These are phyloP conservation scores for Drosophila multiciliata DNA, from an alignment of 2,888 invertebrate species.

Conservation along the genomic window DNA sequence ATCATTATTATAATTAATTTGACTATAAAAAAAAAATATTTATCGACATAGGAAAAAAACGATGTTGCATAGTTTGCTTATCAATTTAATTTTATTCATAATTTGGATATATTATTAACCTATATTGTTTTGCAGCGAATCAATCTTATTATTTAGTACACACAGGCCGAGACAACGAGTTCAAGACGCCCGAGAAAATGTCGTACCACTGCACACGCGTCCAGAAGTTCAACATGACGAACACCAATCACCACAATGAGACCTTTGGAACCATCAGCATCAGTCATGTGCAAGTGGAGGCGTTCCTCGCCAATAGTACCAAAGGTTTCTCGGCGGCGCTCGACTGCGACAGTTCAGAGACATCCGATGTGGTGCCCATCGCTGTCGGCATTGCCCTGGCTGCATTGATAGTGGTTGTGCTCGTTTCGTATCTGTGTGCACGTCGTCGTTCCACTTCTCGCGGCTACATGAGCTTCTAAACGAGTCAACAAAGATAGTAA, in stretches of 20 bases:
- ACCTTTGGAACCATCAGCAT: slow-evolving; percentile 86
- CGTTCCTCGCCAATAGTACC: slow-evolving; percentile 87
- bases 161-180: slow-evolving; percentile 82
- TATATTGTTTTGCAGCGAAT: slow-evolving; percentile 72
- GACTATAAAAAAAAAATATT: not conserved
- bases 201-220: slow-evolving; percentile 90
- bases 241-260: slow-evolving; percentile 56
- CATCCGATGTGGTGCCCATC: slow-evolving; percentile 97
- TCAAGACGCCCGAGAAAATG: slow-evolving; percentile 87
- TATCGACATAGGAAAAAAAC: not conserved
- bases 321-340: slow-evolving; percentile 89
- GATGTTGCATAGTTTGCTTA: not conserved
- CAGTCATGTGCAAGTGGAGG: slow-evolving; percentile 90
- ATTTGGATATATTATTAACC: not conserved
- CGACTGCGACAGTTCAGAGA: slow-evolving; percentile 90
- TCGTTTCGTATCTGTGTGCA: slow-evolving; percentile 96
- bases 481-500: not conserved
- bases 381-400: slow-evolving; percentile 97
- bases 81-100: not conserved
- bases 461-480: slow-evolving; percentile 88
- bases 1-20: too few species aligned
- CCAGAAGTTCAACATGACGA: slow-evolving; percentile 87
- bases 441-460: slow-evolving; percentile 93
- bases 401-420: slow-evolving; percentile 90
- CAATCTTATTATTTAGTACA: slow-evolving; percentile 86